Evolutionary conservation across 2,113 vertebrate species (phyloP), one percentile per base, ranked within the genome.

Genomic region (Speoplatyrhinus poulsoni): DNA sequence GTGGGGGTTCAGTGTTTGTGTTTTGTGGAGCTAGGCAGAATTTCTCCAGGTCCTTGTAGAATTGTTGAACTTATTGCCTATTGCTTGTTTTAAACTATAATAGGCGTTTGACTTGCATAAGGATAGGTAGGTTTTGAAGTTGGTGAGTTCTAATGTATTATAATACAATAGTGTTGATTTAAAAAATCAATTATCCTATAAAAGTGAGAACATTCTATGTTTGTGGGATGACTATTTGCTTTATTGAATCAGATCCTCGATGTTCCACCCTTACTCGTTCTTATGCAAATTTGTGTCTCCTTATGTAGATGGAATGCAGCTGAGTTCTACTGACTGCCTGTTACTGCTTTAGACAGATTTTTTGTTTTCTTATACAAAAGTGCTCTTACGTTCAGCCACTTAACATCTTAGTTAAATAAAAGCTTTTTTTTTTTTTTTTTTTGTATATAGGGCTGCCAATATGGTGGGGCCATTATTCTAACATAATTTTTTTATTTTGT

Each of bases 111-210:
- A 94, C 92, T 93, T 92, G 81, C 80, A 87, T 94, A 93, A 94
- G 91, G 89, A 77, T 95, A 95, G 93, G 87, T 93, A 74, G 86
- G 92, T 89, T 77, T 93, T 87, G 92, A 91, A 84, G 94, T 90
- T 94, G 93, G 91, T 94, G 89, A 93, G 84, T 90, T 85, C 87
- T 89, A 93, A 90, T 90, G 88, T 93, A 92, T 94, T 81, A 85
- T 82, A 77, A 79, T 67, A 77, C 81, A 70, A 72, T 84, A 83
- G 70, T 80, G 82, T 78, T 17, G 16, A 26, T 26, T 26, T 17
- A 16, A 53, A 79, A 78, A 66, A 68, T n/a, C 62, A 59, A 63
- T 75, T 75, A 75, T 81, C 74, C 72, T 81, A 65, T 85, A 56
- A 82, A 80, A 74, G 63, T 60, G 52, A 70, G 66, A 56, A 13